These are phyloP conservation scores for Dasypus novemcinctus DNA, from an alignment of 2,113 vertebrate species.

Conservation along the genomic window DNA sequence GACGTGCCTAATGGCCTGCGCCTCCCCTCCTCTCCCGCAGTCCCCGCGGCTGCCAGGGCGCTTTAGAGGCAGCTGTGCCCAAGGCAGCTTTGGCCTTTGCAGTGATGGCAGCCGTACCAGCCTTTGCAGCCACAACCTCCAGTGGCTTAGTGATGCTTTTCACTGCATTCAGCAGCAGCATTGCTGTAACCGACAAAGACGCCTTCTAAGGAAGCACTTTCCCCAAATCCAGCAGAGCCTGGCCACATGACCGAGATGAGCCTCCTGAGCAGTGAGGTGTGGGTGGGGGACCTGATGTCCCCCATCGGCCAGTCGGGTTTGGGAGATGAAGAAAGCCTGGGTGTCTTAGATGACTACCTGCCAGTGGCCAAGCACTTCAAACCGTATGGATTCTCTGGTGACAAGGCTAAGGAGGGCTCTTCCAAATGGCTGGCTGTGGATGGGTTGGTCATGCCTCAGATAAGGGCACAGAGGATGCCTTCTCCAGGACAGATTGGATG, in stretches of 20 bases:
- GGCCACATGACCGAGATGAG: constrained; percentile 83
- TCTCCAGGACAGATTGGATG: constrained; percentile 97
- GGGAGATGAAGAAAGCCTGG: constrained; percentile 94
- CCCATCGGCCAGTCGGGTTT: constrained; percentile 93
- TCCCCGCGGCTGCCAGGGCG: too few relatives aligned
- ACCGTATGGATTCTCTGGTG: constrained; percentile 86
- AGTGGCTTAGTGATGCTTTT: too few relatives aligned
- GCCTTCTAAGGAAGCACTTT: constrained; percentile 78
- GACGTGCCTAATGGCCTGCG: too few relatives aligned
- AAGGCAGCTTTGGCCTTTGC: too few relatives aligned
- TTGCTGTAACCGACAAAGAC: constrained; percentile 93
- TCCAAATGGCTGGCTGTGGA: constrained; percentile 88
- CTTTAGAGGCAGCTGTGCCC: too few relatives aligned
- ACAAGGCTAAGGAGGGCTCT: constrained; percentile 87
- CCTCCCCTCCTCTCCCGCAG: too few relatives aligned
- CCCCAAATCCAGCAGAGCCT: constrained; percentile 74
- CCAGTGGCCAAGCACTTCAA: constrained; percentile 89
- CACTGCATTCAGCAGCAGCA: constrained; percentile 90
- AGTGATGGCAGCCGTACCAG: too few relatives aligned
- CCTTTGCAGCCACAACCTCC: too few relatives aligned
- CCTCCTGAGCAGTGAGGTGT: constrained; percentile 88
- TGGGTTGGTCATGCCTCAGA: constrained; percentile 84
- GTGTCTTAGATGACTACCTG: constrained; percentile 94
- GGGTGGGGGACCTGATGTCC: constrained; percentile 90
- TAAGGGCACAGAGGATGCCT: constrained; percentile 89